Base-by-base conservation (phyloP, 2,888 invertebrate genomes). In the Matsumyia berberina region DNA sequence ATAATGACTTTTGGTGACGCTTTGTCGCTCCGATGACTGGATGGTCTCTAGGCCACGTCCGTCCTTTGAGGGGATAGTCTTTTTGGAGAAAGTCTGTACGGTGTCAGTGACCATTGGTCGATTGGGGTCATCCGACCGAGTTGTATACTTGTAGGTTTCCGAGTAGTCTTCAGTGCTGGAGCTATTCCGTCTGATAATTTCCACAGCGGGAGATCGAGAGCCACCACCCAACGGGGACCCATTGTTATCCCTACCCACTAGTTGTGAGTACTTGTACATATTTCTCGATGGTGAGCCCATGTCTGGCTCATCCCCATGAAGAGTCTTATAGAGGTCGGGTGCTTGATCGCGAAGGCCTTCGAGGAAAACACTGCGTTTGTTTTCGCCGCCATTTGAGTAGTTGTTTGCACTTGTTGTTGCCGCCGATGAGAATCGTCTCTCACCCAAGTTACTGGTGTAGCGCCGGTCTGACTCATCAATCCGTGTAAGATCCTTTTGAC, bases 401-500 rank as follows among this genome's bases (percentile, higher is more conserved):
- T 31, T 66, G 49, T 70, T 76, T 11, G 51, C 39, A 33, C 33
- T 70, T 19, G 69, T 62, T n/a, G 57, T 12, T 49, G 82, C 62
- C 15, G 72, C 39, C 11, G 86, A 74, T 15, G 78, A 81, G 33
- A 85, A 86, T 5, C 87, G 72, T 17, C 87, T 79, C n/a, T 88
- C 88, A 8, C 77, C 64, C 1, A 76, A 12, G 44, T 86, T 83
- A 55, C 76, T 87, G 12, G 87, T 82, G 78, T 89, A 89, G 49
- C 89, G 89, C 19, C 89, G 89, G 51, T 90, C 90, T n/a, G 86
- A 79, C 58, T 87, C 73, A 79, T 87, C 90, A 7, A 94, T 94
- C 88, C 94, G 95, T 29, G 95, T 94, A 29, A 97, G 91, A 90
- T 97, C 96, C 82, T 95, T 94, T 89, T 96, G 96, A 90, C 96